A percentile compares a stretch with the other conserved stretches of the same genome.
These are phyloP conservation scores for Phylloscopus whistleri DNA, from an alignment of 2,113 vertebrate species.

Conservation along the genomic window DNA sequence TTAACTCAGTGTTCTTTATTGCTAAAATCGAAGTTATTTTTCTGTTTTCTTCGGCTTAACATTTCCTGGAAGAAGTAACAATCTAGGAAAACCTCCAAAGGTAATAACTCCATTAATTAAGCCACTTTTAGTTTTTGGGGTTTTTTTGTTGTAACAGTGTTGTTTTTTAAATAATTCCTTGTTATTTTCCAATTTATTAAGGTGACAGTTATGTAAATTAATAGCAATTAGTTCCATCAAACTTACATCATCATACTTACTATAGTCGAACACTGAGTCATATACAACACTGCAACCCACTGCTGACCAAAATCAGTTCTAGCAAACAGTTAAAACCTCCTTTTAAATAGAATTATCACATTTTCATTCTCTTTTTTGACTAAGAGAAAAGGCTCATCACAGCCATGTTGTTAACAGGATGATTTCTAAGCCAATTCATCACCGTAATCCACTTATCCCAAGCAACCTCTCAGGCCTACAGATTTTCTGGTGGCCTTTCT, in stretches of 20 bases:
- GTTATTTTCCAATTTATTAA: not conserved
- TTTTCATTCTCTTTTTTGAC: not conserved
- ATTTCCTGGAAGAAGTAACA: not conserved
- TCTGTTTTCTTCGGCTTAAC: not conserved
- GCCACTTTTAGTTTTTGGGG: not conserved
- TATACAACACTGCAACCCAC: not conserved
- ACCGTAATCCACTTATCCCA: not conserved
- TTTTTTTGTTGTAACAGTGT: not conserved
- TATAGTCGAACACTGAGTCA: not conserved
- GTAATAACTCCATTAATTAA: not conserved
- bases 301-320: not conserved
- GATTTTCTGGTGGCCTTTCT: not conserved
- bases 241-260: not conserved
- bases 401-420: not conserved
- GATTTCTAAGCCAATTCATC: not conserved
- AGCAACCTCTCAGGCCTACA: not conserved
- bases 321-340: not conserved
- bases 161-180: not conserved
- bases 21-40: not conserved
- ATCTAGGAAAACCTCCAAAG: not conserved
- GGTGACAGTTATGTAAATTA: not conserved
- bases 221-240: not conserved
- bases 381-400: not conserved
- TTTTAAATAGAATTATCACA: not conserved
- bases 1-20: not conserved